Conservation (phyloP, 2,888 invertebrate genomes). For the Tipula lateralis region DNA sequence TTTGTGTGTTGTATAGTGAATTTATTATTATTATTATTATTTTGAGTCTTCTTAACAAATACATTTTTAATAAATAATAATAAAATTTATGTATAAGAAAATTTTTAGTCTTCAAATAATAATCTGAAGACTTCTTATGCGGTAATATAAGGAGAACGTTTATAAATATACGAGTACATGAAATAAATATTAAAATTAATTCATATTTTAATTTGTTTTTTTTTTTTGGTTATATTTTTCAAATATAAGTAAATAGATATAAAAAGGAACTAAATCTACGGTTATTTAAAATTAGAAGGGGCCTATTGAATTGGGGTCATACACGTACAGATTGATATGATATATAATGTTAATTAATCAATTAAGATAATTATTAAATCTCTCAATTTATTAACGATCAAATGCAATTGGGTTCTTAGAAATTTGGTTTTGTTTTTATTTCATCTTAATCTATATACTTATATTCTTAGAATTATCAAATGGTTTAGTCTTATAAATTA, state of each 20-base stretch:
- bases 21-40: neutral
- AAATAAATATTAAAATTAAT: neutral
- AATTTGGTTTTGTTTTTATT: neutral
- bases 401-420: neutral
- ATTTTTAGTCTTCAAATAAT: neutral
- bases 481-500: neutral
- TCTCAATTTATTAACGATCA: neutral
- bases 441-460: neutral
- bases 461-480: neutral
- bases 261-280: neutral
- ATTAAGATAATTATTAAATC: neutral
- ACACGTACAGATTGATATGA: neutral
- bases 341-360: neutral
- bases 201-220: neutral
- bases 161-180: neutral
- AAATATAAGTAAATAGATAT: neutral
- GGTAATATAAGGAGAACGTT: neutral
- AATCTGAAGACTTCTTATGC: neutral
- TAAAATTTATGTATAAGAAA: neutral
- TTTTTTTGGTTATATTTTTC: neutral
- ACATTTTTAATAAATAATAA: conserved; percentile 26
- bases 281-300: neutral
- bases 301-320: neutral
- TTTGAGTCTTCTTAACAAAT: conserved; percentile 27
- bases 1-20: conserved; percentile 35